phyloP scores from a whole-genome alignment of 2,797 vertebrate species.

The Allobates femoralis region DNA sequence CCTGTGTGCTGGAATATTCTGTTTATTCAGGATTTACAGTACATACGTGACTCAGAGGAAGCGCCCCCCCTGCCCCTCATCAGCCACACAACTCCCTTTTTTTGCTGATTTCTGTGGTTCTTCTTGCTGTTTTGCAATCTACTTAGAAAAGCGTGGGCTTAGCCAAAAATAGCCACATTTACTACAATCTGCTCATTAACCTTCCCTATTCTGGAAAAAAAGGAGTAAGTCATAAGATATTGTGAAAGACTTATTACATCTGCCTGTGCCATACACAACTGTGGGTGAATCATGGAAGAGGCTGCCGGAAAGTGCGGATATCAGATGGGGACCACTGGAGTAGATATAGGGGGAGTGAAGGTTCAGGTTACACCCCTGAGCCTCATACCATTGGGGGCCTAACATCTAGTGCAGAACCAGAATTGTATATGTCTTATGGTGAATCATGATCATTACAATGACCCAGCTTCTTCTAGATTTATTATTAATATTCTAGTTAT shows the following conservation, averaged over 20 bases:
- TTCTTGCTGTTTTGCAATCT: constrained; percentile 17
- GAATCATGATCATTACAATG: background rate
- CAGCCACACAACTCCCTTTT: background rate
- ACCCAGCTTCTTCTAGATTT: too few relatives aligned
- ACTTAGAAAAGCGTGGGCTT: constrained; percentile 14
- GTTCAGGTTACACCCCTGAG: background rate
- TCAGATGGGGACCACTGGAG: too few relatives aligned
- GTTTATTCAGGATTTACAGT: background rate
- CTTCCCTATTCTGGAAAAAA: constrained; percentile 25
- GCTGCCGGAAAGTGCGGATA: background rate
- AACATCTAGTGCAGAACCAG: background rate
- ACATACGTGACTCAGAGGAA: background rate
- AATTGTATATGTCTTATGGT: background rate
- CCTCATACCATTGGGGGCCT: background rate
- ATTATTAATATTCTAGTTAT: too few relatives aligned
- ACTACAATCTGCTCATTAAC: constrained; percentile 13
- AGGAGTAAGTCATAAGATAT: background rate
- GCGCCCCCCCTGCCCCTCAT: background rate
- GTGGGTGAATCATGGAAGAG: background rate
- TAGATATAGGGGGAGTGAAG: background rate
- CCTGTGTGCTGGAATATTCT: background rate
- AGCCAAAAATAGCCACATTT: constrained; percentile 14
- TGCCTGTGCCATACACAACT: background rate
- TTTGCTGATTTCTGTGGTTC: background rate
- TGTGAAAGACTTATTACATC: background rate